A percentile compares a stretch with the other conserved stretches of the same genome.
Conservation (phyloP, 1,140 invertebrate species). For the Leptinotarsa texana region DNA sequence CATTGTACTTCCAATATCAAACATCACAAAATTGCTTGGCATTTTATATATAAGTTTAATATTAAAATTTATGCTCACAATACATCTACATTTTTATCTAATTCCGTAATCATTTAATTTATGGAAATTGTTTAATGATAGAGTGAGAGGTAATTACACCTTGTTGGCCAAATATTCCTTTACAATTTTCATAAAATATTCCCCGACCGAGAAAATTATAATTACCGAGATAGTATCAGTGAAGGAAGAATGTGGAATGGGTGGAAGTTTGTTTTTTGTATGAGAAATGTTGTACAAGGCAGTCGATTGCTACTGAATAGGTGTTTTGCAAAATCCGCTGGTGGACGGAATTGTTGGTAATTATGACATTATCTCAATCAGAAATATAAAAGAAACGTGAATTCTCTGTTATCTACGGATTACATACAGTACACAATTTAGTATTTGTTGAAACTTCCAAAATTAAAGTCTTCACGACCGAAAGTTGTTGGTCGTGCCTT, state of each 20-base stretch:
- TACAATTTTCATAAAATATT: slow-evolving; percentile 12
- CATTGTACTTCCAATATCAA: slow-evolving; percentile 15
- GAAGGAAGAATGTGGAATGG: not conserved
- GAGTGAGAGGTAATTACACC: slow-evolving; percentile 15
- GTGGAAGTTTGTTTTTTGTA: not conserved
- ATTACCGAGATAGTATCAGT: slow-evolving; percentile 5
- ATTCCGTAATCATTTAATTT: slow-evolving; percentile 16
- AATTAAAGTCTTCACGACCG: too few species aligned
- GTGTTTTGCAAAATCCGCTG: too few species aligned
- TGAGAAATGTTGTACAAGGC: not conserved
- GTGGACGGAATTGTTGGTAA: too few species aligned
- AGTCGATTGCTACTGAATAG: too few species aligned
- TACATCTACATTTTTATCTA: slow-evolving; percentile 20
- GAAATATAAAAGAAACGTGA: too few species aligned
- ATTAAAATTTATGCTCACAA: slow-evolving; percentile 17
- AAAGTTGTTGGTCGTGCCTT: too few species aligned
- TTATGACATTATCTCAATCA: too few species aligned
- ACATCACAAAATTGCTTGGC: slow-evolving; percentile 10
- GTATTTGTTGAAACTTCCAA: too few species aligned
- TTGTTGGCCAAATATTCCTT: slow-evolving; percentile 17
- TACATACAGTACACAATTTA: too few species aligned
- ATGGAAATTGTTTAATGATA: slow-evolving; percentile 20
- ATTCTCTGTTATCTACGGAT: too few species aligned
- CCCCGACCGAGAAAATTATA: slow-evolving; percentile 6
- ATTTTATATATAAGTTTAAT: slow-evolving; percentile 12